phyloP scores from a whole-genome alignment of 2,113 vertebrate species.

The Hypanus sabinus region DNA sequence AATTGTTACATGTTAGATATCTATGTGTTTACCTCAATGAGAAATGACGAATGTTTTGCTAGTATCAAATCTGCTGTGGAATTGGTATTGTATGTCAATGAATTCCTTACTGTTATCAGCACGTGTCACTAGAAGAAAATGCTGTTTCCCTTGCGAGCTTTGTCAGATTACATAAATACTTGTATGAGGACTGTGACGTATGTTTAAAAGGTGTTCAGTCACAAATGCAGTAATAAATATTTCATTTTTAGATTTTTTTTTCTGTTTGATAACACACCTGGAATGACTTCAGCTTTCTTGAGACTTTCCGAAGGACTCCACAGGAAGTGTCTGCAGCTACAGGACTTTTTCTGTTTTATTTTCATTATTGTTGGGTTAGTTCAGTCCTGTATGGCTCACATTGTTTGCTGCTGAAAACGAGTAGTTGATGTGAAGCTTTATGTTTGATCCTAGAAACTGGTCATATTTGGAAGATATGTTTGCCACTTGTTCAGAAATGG shows the following conservation, averaged over 20 bases:
- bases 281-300: constrained; percentile 33
- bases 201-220: constrained; percentile 99
- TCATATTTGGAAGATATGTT: neutral
- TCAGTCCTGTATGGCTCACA: constrained; percentile 8
- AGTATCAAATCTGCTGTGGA: constrained; percentile 99
- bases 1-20: constrained; percentile 99
- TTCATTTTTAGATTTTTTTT: constrained; percentile 99
- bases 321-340: neutral
- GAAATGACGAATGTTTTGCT: constrained; percentile 99
- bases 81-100: constrained; percentile 99
- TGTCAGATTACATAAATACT: constrained; percentile 99
- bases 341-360: neutral
- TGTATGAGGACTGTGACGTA: constrained; percentile 99
- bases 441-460: neutral
- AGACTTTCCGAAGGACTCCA: neutral
- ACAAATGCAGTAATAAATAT: constrained; percentile 99
- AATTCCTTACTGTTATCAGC: constrained; percentile 99
- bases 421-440: constrained; percentile 4
- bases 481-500: neutral
- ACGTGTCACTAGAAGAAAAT: constrained; percentile 99
- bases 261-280: constrained; percentile 37
- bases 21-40: constrained; percentile 99
- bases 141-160: constrained; percentile 99
- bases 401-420: neutral
- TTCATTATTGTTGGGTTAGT: neutral